Evolutionary conservation across 2,888 invertebrate species (phyloP), one percentile per base, ranked within the genome.

Genomic region (Leptarthrus brevirostris): DNA sequence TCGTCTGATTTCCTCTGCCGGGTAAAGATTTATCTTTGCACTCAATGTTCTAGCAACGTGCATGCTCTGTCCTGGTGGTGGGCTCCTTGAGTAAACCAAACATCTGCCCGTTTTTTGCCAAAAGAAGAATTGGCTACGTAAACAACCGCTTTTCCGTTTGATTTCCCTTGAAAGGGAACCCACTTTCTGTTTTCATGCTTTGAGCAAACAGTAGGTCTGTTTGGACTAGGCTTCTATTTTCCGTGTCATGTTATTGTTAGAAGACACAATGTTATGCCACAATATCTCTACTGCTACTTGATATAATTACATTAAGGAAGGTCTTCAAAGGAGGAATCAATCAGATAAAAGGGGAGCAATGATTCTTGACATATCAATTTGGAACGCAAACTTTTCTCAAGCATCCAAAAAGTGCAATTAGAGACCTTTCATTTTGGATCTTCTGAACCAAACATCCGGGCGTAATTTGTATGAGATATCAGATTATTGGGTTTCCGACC

Each of bases 111-210:
- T 44, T 47, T 47, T 66, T 44, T 66, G 47, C 47, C 64, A 66
- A 70, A 70, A 53, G 52, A 70, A 16, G 49, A 34, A 70, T 30
- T 70, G 34, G 26, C 53, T 54, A 22, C 53, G 70, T 71, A 71
- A 71, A 71, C 54, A 71, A 71, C 53, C 54, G 54, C 36, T 71
- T 71, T 71, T 71, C 70, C 54, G 16, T 71, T 54, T 71, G 54
- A 71, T 71, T 71, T 71, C 70, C 20, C 34, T 22, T 36, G 53
- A 71, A 71, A 54, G 34, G 52, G 53, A 69, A 30, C 34, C n/a
- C 58, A 58, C 36, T 36, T 36, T 58, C 58, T 58, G 20, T 34
- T 18, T 58, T 36, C 34, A 58, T 36, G 58, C 36, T 10, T 16
- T 8, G 58, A 16, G 36, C 36, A 58, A 58, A 58, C 58, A 34